phyloP scores from a whole-genome alignment of 1,140 invertebrate species.

The Gonioctena quinquepunctata region DNA sequence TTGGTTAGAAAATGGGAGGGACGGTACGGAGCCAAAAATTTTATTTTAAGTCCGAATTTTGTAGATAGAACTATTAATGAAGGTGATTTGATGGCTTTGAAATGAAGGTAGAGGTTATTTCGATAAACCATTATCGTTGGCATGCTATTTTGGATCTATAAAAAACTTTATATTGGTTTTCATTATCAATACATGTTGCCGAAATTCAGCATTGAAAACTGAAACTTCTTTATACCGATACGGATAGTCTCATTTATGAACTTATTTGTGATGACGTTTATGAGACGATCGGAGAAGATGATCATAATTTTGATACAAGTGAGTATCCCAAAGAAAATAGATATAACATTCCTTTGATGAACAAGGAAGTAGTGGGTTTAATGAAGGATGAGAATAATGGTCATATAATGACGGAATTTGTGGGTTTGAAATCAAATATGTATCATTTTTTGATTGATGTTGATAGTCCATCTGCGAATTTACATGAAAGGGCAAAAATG shows the following conservation, averaged over 20 bases:
- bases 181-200: conserved; percentile 42
- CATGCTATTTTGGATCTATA: conserved; percentile 45
- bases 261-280: conserved; percentile 44
- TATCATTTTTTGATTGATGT: conserved; percentile 41
- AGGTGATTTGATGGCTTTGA: conserved; percentile 50
- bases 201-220: conserved; percentile 27
- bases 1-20: too few species aligned
- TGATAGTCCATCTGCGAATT: too few species aligned
- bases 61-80: too few species aligned
- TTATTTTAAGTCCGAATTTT: too few species aligned
- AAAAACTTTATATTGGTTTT: conserved; percentile 46
- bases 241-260: conserved; percentile 53
- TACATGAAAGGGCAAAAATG: not conserved
- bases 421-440: conserved; percentile 53
- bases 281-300: conserved; percentile 33
- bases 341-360: conserved; percentile 43
- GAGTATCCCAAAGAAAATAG: conserved; percentile 37
- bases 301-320: conserved; percentile 45
- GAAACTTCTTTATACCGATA: conserved; percentile 53
- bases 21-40: too few species aligned
- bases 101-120: conserved; percentile 40
- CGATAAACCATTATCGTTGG: conserved; percentile 52
- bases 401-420: conserved; percentile 32
- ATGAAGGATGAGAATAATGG: conserved; percentile 55
- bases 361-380: conserved; percentile 58